phyloP scores from a whole-genome alignment of 2,888 invertebrate genomes.

The Dasysyrphus albostriatus region DNA sequence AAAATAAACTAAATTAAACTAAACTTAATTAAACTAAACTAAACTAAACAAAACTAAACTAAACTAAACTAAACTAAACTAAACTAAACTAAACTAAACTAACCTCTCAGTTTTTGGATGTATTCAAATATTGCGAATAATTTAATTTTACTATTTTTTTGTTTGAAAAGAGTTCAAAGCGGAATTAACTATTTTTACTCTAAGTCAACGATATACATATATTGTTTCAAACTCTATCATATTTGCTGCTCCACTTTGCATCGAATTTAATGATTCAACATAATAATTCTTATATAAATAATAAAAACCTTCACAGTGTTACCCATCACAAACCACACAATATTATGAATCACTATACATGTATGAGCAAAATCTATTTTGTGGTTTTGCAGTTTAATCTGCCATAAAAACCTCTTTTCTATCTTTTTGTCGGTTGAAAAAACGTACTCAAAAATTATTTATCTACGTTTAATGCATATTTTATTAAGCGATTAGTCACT shows the following conservation, averaged over 20 bases:
- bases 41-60: too few species aligned
- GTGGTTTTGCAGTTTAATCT: slow-evolving; percentile 51
- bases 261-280: slow-evolving; percentile 4
- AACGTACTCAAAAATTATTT: slow-evolving; percentile 28
- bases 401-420: background rate
- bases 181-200: too few species aligned
- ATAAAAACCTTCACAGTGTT: slow-evolving; percentile 1
- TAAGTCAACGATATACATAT: too few species aligned
- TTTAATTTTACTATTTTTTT: too few species aligned
- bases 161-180: too few species aligned
- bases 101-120: too few species aligned
- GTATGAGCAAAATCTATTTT: slow-evolving; percentile 26
- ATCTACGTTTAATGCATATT: slow-evolving; percentile 53
- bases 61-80: too few species aligned
- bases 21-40: too few species aligned
- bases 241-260: background rate
- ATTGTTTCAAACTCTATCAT: background rate
- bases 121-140: too few species aligned
- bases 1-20: too few species aligned
- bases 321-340: background rate
- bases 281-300: background rate
- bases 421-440: slow-evolving; percentile 34
- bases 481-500: slow-evolving; percentile 62
- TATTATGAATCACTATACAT: slow-evolving; percentile 49
- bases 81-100: too few species aligned